A percentile compares a stretch with the other conserved stretches of the same genome.
Evolutionary conservation across 2,888 invertebrate genomes (phyloP).

Genomic region (Notocelia uddmanniana): DNA sequence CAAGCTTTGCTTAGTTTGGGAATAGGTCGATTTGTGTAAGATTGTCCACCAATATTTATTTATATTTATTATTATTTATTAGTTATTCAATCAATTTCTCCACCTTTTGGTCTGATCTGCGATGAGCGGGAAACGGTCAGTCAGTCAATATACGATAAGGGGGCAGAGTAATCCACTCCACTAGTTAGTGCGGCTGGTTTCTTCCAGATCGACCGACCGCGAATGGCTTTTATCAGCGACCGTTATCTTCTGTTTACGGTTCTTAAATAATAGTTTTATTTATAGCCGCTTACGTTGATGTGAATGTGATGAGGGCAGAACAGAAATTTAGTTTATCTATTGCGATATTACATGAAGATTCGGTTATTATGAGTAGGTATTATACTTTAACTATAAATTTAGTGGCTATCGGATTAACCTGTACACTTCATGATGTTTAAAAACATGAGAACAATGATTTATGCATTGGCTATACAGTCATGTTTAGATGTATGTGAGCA

Average conservation of each 20-base stretch:
- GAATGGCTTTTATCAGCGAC: conserved; percentile 28
- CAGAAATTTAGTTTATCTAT: neutral
- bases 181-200: conserved; percentile 4
- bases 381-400: neutral
- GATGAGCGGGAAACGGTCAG: neutral
- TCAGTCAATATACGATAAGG: neutral
- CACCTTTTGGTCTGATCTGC: no score
- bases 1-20: no score
- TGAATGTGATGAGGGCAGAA: neutral
- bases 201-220: conserved; percentile 18
- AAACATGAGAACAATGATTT: no score
- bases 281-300: conserved; percentile 13
- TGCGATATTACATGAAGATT: neutral
- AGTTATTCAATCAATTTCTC: neutral
- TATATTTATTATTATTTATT: no score
- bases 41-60: no score
- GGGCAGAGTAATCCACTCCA: neutral
- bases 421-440: no score
- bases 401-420: no score
- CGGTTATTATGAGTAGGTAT: neutral
- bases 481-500: no score
- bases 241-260: conserved; percentile 17
- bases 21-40: no score
- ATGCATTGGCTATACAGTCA: no score
- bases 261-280: conserved; percentile 30